Percentiles rank a stretch among this genome's conserved stretches.
phyloP scores from a whole-genome alignment of 2,113 vertebrate species.

The Tupaia tana region DNA sequence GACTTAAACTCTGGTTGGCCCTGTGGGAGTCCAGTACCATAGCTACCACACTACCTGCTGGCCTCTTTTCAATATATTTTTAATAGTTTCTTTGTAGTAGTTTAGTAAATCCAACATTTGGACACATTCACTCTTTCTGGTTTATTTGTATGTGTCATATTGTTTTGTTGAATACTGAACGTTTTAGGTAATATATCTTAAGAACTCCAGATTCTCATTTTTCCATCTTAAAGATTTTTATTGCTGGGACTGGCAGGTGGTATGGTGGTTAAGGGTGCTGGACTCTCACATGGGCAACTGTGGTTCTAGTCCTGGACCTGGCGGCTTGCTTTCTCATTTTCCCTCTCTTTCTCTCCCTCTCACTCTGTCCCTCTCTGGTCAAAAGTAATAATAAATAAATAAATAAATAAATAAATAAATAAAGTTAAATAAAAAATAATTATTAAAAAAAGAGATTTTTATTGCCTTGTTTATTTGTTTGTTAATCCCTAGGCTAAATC shows the following conservation, averaged over 20 bases:
- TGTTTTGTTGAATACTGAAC: constrained; percentile 27
- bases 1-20: no score
- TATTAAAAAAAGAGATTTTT: neutral
- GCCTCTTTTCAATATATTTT: neutral
- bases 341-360: no score
- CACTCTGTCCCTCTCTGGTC: no score
- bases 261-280: no score
- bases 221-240: constrained; percentile 14
- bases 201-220: constrained; percentile 58
- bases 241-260: neutral
- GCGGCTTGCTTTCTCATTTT: no score
- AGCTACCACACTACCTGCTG: no score
- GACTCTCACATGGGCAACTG: no score
- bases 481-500: constrained; percentile 21
- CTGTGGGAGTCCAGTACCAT: no score
- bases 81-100: constrained; percentile 40
- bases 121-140: constrained; percentile 3
- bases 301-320: no score
- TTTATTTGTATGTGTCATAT: constrained; percentile 45
- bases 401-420: no score
- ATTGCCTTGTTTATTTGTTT: constrained; percentile 51
- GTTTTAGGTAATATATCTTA: constrained; percentile 39
- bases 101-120: constrained; percentile 36
- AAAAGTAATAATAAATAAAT: no score
- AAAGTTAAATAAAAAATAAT: no score